These are phyloP conservation scores for Sebastes trivittatus DNA, from an alignment of 2,797 vertebrate species.

Conservation along the genomic window DNA sequence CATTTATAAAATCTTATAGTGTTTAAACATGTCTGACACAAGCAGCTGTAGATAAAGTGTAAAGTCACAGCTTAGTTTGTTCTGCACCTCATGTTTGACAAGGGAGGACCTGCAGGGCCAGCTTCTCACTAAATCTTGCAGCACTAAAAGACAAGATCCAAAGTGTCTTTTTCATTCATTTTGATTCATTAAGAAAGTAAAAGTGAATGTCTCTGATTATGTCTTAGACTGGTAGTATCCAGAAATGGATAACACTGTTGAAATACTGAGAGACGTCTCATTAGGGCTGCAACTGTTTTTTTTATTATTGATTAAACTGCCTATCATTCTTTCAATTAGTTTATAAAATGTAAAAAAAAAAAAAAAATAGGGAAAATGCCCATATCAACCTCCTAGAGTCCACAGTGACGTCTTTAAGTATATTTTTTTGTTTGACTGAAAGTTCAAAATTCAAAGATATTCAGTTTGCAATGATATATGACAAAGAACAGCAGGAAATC, in stretches of 20 bases:
- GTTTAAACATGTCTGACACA: not conserved
- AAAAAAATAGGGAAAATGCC: not conserved
- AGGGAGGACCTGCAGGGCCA: slow-evolving; percentile 59
- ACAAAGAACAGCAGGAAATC: not conserved
- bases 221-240: not conserved
- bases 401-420: not conserved
- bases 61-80: slow-evolving; percentile 50
- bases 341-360: not conserved
- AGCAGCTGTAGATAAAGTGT: slow-evolving; percentile 54
- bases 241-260: not conserved
- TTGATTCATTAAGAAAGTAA: not conserved
- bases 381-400: not conserved
- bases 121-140: slow-evolving; percentile 7
- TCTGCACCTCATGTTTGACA: slow-evolving; percentile 68
- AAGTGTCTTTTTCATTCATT: not conserved
- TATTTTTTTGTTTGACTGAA: not conserved
- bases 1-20: not conserved
- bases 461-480: not conserved
- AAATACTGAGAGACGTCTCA: not conserved
- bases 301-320: not conserved
- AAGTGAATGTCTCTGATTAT: not conserved
- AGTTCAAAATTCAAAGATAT: not conserved
- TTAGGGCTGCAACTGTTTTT: not conserved
- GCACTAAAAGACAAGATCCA: not conserved
- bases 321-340: not conserved